Evolutionary conservation across 2,113 vertebrate genomes (phyloP).

Genomic region (Steatornis caripensis): DNA sequence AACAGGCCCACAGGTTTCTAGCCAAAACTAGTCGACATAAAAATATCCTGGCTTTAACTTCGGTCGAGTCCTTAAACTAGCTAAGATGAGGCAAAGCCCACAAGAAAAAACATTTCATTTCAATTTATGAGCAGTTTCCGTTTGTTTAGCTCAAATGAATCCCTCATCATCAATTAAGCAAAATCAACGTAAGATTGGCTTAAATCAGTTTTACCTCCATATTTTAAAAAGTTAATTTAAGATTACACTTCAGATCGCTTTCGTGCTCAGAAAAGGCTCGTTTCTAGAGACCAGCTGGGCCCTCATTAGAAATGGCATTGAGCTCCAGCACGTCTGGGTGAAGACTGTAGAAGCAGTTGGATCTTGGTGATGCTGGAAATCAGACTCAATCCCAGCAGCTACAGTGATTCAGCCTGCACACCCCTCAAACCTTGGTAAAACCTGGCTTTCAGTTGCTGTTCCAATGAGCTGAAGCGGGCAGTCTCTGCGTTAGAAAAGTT

Average conservation of each 20-base stretch:
- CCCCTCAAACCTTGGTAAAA: background rate
- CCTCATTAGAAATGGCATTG: background rate
- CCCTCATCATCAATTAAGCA: background rate
- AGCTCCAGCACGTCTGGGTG: background rate
- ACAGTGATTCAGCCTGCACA: fast-evolving
- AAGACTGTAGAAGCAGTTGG: background rate
- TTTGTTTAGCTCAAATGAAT: background rate
- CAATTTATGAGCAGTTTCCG: background rate
- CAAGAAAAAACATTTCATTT: background rate
- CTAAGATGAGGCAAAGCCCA: background rate
- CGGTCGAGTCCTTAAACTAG: background rate
- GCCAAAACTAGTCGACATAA: background rate
- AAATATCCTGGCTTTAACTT: background rate
- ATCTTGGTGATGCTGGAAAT: background rate
- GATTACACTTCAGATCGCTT: background rate
- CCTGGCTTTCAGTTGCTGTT: background rate
- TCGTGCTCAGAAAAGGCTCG: background rate
- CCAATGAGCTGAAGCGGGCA: background rate
- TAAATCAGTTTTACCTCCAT: background rate
- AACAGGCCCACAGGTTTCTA: background rate
- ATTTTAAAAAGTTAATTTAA: background rate
- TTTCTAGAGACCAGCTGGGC: background rate
- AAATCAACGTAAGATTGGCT: background rate
- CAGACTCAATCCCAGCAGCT: background rate
- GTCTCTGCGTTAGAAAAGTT: background rate